phyloP scores from a whole-genome alignment of 2,797 vertebrate species.

The Ateles fusciceps region DNA sequence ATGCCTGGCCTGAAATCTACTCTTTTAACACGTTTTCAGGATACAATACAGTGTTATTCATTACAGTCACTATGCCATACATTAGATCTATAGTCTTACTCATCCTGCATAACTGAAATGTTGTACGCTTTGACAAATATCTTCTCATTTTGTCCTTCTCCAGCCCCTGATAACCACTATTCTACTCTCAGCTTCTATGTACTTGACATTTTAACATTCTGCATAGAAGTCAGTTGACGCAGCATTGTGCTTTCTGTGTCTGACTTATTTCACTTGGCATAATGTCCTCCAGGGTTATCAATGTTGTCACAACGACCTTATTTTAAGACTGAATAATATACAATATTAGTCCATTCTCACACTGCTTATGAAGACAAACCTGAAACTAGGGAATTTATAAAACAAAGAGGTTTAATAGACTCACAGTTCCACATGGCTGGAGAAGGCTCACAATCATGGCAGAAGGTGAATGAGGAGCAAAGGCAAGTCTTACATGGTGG shows the following conservation, averaged over 20 bases:
- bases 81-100: neutral
- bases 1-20: neutral
- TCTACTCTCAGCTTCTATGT: neutral
- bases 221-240: neutral
- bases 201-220: neutral
- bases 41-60: neutral
- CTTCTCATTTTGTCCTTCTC: neutral
- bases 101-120: neutral
- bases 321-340: neutral
- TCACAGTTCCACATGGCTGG: neutral
- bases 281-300: neutral
- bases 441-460: neutral
- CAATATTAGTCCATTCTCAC: neutral
- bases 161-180: neutral
- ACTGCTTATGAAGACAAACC: neutral
- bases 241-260: neutral
- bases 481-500: fast-evolving
- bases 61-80: neutral
- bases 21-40: neutral
- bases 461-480: neutral
- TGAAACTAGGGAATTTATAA: neutral
- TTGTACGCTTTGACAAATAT: neutral
- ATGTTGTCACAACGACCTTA: neutral
- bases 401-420: neutral
- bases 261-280: neutral